A percentile compares a stretch with the other conserved stretches of the same genome.
These are phyloP conservation scores for Brachionus manjavacas DNA, from an alignment of 1,140 invertebrate species.

Conservation along the genomic window DNA sequence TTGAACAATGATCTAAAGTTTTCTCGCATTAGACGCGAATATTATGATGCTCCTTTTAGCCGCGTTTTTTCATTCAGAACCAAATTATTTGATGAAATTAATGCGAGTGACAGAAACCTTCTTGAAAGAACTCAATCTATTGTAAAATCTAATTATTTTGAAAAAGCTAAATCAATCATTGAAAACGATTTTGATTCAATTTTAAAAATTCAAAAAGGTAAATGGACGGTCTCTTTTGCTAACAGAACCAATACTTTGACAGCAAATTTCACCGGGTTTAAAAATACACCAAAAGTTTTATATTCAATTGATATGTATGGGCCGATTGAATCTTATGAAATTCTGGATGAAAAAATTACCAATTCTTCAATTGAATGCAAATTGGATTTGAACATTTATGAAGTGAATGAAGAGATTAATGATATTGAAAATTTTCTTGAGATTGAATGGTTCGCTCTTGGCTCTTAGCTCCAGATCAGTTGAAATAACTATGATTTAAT, in stretches of 20 bases:
- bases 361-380: background rate
- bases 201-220: background rate
- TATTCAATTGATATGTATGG: background rate
- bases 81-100: background rate
- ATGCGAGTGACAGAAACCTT: background rate
- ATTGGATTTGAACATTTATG: background rate
- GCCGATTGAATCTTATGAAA: background rate
- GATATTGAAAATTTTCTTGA: background rate
- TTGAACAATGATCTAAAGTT: background rate
- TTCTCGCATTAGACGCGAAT: background rate
- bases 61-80: background rate
- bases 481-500: background rate
- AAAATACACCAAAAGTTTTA: background rate
- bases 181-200: background rate
- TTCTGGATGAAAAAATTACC: background rate
- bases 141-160: background rate
- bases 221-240: background rate
- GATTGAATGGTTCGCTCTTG: background rate
- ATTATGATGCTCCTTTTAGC: constrained; percentile 1
- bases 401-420: background rate
- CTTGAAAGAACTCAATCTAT: background rate
- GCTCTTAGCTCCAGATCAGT: background rate
- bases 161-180: background rate
- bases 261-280: background rate
- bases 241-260: background rate